Evolutionary conservation across 2,888 invertebrate species (phyloP), one percentile per base, ranked within the genome.

Genomic region (Pharmacophagus antenor): DNA sequence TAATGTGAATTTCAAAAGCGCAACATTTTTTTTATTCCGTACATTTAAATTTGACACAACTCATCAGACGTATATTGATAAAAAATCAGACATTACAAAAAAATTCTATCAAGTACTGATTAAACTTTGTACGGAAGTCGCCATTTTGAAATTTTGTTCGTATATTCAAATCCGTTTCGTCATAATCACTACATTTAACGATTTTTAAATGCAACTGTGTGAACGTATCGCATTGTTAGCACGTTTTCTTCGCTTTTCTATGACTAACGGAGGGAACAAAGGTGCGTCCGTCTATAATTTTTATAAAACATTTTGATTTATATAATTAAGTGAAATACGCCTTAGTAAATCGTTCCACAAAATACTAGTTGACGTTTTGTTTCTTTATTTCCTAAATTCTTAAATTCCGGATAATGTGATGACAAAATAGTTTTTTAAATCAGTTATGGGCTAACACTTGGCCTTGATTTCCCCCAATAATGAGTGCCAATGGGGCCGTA

Each of bases 221-320:
- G 42, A 55, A 55, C 21, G 23, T 44, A 51, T 55, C 23, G 12
- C 49, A 22, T 51, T 49, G 23, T 71, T 72, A 72, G 63, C 73
- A 73, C 73, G 71, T 71, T 72, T 70, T 71, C 67, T 68, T 67
- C 61, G 62, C 65, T 31, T 66, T 71, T 70, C 68, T 71, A 63
- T 69, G 62, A 44, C 61, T 63, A 58, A 63, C 63, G 25, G 53
- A 60, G 57, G 63, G 66, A 67, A 70, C 67, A 69, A 72, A 67
- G 67, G 60, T 56, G 66, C 62, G 59, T 60, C 58, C 61, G 61
- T 31, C 56, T 59, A 62, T 70, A 62, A 69, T 71, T 72, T 44
- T 71, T 68, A 68, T 70, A 68, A 70, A 72, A 74, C 67, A 70
- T 70, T 70, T 65, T 69, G 66, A 70, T 72, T 69, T 47, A 51